These are phyloP conservation scores for Clinocottus analis DNA, from an alignment of 2,113 vertebrate genomes.

Conservation along the genomic window DNA sequence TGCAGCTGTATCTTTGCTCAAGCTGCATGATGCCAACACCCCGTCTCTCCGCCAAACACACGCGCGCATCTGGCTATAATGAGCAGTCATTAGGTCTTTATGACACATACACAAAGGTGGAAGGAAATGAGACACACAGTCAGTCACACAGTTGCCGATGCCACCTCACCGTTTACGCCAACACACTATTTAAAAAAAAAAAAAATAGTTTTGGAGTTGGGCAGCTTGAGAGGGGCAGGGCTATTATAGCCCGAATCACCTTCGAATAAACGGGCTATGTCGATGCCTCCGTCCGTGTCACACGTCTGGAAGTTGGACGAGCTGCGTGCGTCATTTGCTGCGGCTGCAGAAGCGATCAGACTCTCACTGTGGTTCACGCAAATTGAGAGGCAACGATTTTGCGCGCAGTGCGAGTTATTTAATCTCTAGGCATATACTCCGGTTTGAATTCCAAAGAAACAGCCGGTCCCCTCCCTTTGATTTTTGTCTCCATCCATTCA, in stretches of 20 bases:
- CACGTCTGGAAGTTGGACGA: conserved; percentile 69
- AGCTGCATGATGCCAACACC: conserved; percentile 53
- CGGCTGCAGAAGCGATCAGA: conserved; percentile 74
- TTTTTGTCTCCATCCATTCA: conserved; percentile 52
- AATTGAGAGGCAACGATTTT: conserved; percentile 62
- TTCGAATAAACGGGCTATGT: conserved; percentile 33
- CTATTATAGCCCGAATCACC: conserved; percentile 11
- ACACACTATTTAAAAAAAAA: too few species aligned
- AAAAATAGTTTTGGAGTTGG: conserved; percentile 1
- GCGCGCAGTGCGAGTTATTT: conserved; percentile 52
- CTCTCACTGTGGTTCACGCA: conserved; percentile 73
- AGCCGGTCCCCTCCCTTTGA: conserved; percentile 47
- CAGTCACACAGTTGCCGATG: conserved; percentile 11
- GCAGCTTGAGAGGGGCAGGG: conserved; percentile 11
- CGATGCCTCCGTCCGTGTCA: conserved; percentile 44
- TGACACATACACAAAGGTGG: conserved; percentile 14
- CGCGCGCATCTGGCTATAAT: conserved; percentile 28
- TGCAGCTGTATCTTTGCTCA: conserved; percentile 68
- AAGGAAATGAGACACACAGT: conserved; percentile 3
- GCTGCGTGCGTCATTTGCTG: conserved; percentile 81
- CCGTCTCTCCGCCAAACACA: background rate
- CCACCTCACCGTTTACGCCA: background rate
- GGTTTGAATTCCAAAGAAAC: conserved; percentile 45
- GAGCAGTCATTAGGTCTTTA: conserved; percentile 14
- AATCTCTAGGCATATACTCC: conserved; percentile 22